Base-by-base conservation (phyloP, 2,888 invertebrate genomes). In the Tetrapedia diversipes region DNA sequence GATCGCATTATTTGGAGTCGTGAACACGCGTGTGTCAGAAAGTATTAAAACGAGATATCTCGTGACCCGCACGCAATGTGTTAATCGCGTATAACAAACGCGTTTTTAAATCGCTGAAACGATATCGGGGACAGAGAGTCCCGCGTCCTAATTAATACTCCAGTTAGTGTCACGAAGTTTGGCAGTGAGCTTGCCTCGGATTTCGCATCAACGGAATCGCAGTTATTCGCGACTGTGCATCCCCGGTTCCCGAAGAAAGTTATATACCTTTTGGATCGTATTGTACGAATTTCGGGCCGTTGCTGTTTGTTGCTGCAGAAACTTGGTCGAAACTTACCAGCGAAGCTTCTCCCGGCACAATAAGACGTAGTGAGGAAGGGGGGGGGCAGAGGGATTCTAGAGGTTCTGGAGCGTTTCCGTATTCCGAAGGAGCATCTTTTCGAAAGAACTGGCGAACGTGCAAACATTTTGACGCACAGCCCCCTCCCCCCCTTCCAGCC, bases 291-390 rank as follows among this genome's bases (percentile, higher is more conserved):
- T 82, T 82, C 59, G 79, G 65, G 65, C 63, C 81, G 65, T 81
- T 59, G 67, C 79, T 76, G 72, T 84, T 81, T 79, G 82, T 76
- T 79, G 84, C 71, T 61, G 61, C 73, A 65, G 75, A 81, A 82
- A 83, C 75, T 83, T 84, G 51, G 76, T 19, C 75, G 79, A 66
- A 83, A 83, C 79, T 83, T 83, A 68, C 68, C 70, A 63, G 56
- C 63, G 45, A 24, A 63, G 43, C 67, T 67, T 47, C 63, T 54
- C 59, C 57, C 43, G 57, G 54, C 73, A 73, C 61, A 83, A 80
- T 78, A 69, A 72, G 59, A 27, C 27, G 27, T 47, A 45, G 4
- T 7, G 27, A 34, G 45, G 14, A 37, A 27, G 27, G 34, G 53
- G 32, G 22, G 56, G 60, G 59, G 43, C 47, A 47, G 56, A 53